Percentiles rank a stretch among this genome's conserved stretches.
Evolutionary conservation across 1,140 invertebrate genomes (phyloP).

Genomic region (Luehdorfia chinensis): DNA sequence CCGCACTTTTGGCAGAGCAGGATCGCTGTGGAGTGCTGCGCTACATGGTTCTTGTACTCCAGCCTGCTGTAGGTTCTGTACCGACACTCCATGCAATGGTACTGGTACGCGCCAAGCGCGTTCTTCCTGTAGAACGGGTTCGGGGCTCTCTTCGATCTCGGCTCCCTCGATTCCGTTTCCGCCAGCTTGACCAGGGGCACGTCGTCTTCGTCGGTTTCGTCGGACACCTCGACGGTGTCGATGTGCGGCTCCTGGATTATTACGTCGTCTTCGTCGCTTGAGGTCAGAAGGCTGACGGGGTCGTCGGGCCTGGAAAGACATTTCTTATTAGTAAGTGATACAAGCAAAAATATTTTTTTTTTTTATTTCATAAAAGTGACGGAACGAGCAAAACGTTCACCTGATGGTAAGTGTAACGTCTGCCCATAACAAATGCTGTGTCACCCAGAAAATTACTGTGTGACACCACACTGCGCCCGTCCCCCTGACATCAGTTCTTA

Average conservation of each 20-base stretch:
- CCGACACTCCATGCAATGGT: constrained; percentile 44
- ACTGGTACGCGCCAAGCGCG: constrained; percentile 30
- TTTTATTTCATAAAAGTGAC: too few species aligned
- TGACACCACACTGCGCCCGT: too few species aligned
- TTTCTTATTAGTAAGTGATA: too few species aligned
- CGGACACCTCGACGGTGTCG: constrained; percentile 58
- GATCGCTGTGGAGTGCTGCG: constrained; percentile 27
- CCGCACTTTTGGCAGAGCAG: constrained; percentile 43
- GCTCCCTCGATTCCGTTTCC: constrained; percentile 26
- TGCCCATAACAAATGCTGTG: too few species aligned
- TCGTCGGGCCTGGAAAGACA: constrained; percentile 35
- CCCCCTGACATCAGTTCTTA: too few species aligned
- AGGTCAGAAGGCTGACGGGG: constrained; percentile 57
- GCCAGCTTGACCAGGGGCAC: constrained; percentile 38
- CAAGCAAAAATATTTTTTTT: too few species aligned
- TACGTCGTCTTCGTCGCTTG: constrained; percentile 64
- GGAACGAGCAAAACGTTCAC: too few species aligned
- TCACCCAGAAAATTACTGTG: too few species aligned
- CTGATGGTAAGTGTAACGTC: too few species aligned
- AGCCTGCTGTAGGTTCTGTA: constrained; percentile 25
- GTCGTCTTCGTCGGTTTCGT: constrained; percentile 61
- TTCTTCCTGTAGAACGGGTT: constrained; percentile 23
- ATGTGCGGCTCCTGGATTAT: constrained; percentile 61
- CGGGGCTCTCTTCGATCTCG: neutral
- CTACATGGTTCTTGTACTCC: constrained; percentile 33